Conservation (phyloP, 23 tunicate species). For the Aplidium turbinatum region DNA sequence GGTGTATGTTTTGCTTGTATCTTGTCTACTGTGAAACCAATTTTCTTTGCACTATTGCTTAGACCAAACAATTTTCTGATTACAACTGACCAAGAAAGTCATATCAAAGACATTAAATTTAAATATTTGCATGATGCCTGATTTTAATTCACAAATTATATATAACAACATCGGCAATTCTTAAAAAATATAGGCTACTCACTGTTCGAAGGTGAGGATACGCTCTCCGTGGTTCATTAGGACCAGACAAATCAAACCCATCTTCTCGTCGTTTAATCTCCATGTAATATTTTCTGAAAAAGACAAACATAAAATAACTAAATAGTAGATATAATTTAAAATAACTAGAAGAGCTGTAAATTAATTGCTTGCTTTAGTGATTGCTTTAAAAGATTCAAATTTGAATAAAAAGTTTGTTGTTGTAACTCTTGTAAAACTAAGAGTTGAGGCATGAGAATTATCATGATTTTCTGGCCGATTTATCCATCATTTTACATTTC, state of each 20-base stretch:
- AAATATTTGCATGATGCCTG: background rate
- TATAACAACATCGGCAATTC: background rate
- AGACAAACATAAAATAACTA: background rate
- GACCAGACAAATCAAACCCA: slow-evolving; percentile 69
- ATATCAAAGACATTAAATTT: background rate
- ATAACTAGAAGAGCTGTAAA: no score
- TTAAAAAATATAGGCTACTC: background rate
- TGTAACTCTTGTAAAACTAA: no score
- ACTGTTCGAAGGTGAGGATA: slow-evolving; percentile 45
- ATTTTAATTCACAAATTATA: background rate
- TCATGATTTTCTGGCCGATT: no score
- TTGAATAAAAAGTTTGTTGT: no score
- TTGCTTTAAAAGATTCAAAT: no score
- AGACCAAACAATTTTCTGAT: no score
- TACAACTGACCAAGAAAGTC: background rate
- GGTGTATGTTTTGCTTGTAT: no score
- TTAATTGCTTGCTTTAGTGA: no score
- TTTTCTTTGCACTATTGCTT: no score
- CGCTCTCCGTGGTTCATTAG: slow-evolving; percentile 34
- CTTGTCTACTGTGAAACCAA: no score
- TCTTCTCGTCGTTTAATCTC: slow-evolving; percentile 64
- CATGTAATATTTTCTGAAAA: slow-evolving; percentile 71
- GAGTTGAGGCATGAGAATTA: no score
- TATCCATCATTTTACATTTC: no score
- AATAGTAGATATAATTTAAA: background rate